Evolutionary conservation across 2,797 vertebrate species (phyloP), one percentile per base, ranked within the genome.

Genomic region (Sarcophilus harrisii): DNA sequence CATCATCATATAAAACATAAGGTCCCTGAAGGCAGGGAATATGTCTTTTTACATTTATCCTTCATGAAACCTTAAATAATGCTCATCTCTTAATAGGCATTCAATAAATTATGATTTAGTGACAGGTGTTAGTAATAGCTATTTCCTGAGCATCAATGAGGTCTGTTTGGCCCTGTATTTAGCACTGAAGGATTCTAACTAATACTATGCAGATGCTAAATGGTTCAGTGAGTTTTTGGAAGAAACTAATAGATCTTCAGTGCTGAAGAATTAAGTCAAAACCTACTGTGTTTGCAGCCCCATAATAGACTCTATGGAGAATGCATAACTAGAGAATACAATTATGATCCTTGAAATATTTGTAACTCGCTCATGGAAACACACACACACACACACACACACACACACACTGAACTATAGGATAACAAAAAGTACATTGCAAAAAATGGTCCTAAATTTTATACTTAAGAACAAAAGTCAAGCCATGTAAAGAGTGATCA

Each of bases 1-100:
- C 81, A 92, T 11, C 60, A 89, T 21, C 58, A 57, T 45, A 52
- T 73, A 94, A 91, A 93, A 92, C 90, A 90, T 57, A 94, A 90
- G 93, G 96, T n/a, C 57, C 90, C 4, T 87, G 62, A 87, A 14
- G 38, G 1, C 38, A 45, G 18, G 18, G 18, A n/a, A 3, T 73
- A 18, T 38, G 66, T 6, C 32, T 24, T 87, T 73, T 87, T 27
- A 45, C 3, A 8, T 45, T 49, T 32, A 32, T n/a, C 62, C 5
- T 66, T n/a, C 73, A 49, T 27, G 38, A 87, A 21, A 87, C 3
- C 8, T 87, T 87, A 73, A 73, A 38, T 73, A 73, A 73, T 21
- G n/a, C n/a, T 73, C n/a, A 11, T 87, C 32, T 87, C 38, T 21
- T 45, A 45, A 24, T 3, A 45, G 73, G 38, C 24, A 8, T 87